These are phyloP conservation scores for Horisme vitalbata DNA, from an alignment of 2,888 invertebrate genomes.

Conservation along the genomic window DNA sequence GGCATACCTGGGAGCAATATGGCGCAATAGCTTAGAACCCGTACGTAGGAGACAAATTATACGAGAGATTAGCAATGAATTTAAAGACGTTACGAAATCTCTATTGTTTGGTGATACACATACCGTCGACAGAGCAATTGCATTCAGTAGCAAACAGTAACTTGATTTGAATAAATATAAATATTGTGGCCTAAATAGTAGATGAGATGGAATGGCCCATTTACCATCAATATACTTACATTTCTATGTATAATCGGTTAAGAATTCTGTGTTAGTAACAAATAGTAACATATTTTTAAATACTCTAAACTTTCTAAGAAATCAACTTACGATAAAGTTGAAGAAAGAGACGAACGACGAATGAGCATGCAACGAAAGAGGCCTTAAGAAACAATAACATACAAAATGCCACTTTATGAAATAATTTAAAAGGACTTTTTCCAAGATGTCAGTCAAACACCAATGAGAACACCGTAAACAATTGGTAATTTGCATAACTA, in stretches of 20 bases:
- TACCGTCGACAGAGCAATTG: conserved; percentile 31
- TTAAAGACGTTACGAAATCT: conserved; percentile 52
- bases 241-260: too few relatives aligned
- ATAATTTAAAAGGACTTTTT: too few relatives aligned
- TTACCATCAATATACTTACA: too few relatives aligned
- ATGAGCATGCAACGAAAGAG: too few relatives aligned
- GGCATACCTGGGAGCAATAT: conserved; percentile 18
- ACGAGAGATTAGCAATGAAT: conserved; percentile 59
- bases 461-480: background rate
- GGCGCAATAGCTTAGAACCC: conserved; percentile 29
- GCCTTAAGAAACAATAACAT: too few relatives aligned
- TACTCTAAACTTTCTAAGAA: too few relatives aligned
- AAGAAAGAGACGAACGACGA: too few relatives aligned
- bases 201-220: conserved; percentile 3
- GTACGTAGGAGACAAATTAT: conserved; percentile 68
- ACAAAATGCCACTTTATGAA: too few relatives aligned
- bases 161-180: conserved; percentile 12
- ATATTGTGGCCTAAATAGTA: conserved; percentile 1
- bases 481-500: conserved; percentile 10
- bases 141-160: conserved; percentile 16
- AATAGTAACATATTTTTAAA: too few relatives aligned
- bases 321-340: too few relatives aligned
- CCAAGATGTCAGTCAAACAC: too few relatives aligned
- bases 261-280: too few relatives aligned
- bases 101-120: conserved; percentile 61